Base-by-base conservation (phyloP, 1,140 invertebrate species). In the Drosophila serrata region DNA sequence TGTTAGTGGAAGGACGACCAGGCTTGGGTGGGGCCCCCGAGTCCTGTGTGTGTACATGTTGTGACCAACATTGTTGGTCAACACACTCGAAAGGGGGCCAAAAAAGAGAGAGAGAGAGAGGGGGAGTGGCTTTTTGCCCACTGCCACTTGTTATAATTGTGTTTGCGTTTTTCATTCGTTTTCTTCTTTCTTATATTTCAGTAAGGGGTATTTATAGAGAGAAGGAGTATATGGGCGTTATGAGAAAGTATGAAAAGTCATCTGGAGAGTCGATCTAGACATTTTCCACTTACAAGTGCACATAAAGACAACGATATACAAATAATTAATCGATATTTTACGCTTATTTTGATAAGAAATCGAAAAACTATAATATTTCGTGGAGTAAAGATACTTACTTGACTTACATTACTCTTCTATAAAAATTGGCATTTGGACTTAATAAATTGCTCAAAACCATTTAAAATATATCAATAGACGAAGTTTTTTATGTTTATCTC, bases 21-120 rank as follows among this genome's bases (percentile, higher is more conserved):
- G 49, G 17, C 22, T 27, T 46, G 69, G 39, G 46, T 48, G 46
- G 49, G 81, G 59, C 45, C 24, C 45, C 29, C 15, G 37, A 24
- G 27, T 15, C 24, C 24, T 35, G 63, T 67, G 65, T 67, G 65
- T 70, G 65, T 79, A 78, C 64, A 73, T 86, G 78, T 86, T 75
- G 69, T 88, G 84, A 88, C 84, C 84, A 88, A 87, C 85, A 84
- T 67, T 87, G 84, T 87, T 88, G 84, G 84, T 88, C 84, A 90
- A 75, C 74, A 86, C 79, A 88, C 80, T 82, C 84, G 46, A 49
- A 57, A 29, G 15, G 17, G 40, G 17, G 39, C n/a, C 1, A 19
- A 45, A 6, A 27, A n/a, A n/a, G n/a, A 13, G 15, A 24, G 56
- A 24, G 24, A 24, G 24, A 24, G 15, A 24, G 12, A n/a, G 27